Evolutionary conservation across 2,888 invertebrate genomes (phyloP).

Genomic region (Leucania comma): DNA sequence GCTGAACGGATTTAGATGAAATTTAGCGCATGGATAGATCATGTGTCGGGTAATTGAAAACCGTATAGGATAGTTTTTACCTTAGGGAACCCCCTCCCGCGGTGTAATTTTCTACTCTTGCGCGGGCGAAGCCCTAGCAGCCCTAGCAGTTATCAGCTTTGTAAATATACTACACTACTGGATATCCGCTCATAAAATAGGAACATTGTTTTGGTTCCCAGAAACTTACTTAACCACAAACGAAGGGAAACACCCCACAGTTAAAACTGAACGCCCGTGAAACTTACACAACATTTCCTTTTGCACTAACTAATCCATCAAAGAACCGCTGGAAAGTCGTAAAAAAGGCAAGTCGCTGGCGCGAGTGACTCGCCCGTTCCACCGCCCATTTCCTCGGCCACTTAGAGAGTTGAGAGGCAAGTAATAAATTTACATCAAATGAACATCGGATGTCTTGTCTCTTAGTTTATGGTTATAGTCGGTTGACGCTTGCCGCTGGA

Average conservation of each 20-base stretch:
- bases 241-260: conserved; percentile 29
- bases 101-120: background rate
- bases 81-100: background rate
- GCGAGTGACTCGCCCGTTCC: conserved; percentile 45
- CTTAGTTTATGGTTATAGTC: conserved; percentile 61
- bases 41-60: too few species aligned
- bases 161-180: conserved; percentile 5
- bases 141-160: conserved; percentile 4
- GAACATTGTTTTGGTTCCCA: conserved; percentile 23
- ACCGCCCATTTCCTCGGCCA: conserved; percentile 53
- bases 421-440: conserved; percentile 65
- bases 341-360: conserved; percentile 48
- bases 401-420: conserved; percentile 51
- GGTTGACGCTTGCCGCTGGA: conserved; percentile 17
- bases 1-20: too few species aligned
- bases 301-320: conserved; percentile 53
- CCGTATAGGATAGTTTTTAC: too few species aligned
- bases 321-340: conserved; percentile 40
- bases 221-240: conserved; percentile 30
- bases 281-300: conserved; percentile 51
- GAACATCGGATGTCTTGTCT: conserved; percentile 61
- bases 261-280: conserved; percentile 47
- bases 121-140: background rate
- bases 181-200: conserved; percentile 51
- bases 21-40: too few species aligned